Percentiles rank a stretch among this genome's conserved stretches.
These are phyloP conservation scores for Corythornis cristatus DNA, from an alignment of 2,113 vertebrate species.

Conservation along the genomic window DNA sequence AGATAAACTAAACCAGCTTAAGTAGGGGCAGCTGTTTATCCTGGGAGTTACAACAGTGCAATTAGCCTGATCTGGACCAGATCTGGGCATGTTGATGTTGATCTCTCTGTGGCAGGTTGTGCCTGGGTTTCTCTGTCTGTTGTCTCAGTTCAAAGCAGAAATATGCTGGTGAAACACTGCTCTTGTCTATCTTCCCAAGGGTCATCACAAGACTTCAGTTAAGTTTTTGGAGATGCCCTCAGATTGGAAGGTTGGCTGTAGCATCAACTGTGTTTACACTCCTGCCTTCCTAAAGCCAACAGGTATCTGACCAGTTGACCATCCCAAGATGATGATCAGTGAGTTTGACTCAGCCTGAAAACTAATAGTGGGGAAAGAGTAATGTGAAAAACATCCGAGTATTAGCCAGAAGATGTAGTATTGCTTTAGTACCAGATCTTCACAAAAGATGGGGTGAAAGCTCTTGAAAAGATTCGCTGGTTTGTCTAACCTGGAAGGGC, in stretches of 20 bases:
- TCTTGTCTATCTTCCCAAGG: neutral
- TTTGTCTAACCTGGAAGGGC: neutral
- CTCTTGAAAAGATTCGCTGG: neutral
- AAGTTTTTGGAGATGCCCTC: neutral
- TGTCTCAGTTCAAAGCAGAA: neutral
- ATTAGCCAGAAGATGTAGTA: neutral
- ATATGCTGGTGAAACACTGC: neutral
- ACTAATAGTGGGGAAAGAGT: neutral
- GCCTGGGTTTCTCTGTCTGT: neutral
- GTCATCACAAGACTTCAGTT: neutral
- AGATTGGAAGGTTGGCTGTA: neutral
- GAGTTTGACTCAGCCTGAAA: neutral
- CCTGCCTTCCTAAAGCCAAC: neutral
- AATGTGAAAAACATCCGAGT: rapidly evolving
- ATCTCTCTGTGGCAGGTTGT: neutral
- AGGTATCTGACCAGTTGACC: rapidly evolving
- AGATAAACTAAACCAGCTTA: neutral
- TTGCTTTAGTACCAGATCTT: neutral
- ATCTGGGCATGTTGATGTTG: rapidly evolving
- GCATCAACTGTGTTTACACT: rapidly evolving
- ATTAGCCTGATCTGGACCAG: neutral
- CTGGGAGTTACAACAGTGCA: neutral
- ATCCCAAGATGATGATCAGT: neutral
- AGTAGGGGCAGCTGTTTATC: neutral
- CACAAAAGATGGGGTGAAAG: neutral